Evolutionary conservation across 1,140 invertebrate species (phyloP).

Genomic region (Ganaspis sp.): DNA sequence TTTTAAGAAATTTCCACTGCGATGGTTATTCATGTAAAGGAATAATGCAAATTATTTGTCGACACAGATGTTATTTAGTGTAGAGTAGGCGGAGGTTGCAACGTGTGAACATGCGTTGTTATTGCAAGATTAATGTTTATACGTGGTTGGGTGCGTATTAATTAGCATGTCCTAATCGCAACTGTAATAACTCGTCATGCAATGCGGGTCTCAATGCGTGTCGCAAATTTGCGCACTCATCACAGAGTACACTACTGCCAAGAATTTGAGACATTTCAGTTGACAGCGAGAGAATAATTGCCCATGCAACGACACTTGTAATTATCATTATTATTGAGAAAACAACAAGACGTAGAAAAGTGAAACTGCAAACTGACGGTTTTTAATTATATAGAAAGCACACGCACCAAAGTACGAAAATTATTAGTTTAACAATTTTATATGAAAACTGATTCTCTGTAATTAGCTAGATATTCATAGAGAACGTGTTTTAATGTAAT

Average conservation of each 20-base stretch:
- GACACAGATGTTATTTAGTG: neutral
- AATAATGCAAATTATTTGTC: neutral
- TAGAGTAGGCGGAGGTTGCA: neutral
- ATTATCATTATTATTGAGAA: neutral
- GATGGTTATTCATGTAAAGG: too few relatives aligned
- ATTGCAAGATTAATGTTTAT: constrained; percentile 46
- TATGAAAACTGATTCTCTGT: too few relatives aligned
- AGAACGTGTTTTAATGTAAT: too few relatives aligned
- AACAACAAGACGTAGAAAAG: neutral
- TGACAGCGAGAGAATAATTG: neutral
- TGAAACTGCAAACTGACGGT: too few relatives aligned
- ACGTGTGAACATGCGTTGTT: constrained; percentile 31
- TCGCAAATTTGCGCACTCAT: neutral
- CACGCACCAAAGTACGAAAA: too few relatives aligned
- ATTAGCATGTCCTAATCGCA: constrained; percentile 51
- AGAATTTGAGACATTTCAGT: constrained; percentile 11
- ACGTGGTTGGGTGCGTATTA: constrained; percentile 47
- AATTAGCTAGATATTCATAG: too few relatives aligned
- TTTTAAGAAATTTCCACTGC: too few relatives aligned
- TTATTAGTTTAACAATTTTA: too few relatives aligned
- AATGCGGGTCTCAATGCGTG: neutral
- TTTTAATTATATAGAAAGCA: too few relatives aligned
- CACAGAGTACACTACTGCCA: neutral
- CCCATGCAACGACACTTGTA: neutral
- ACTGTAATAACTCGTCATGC: constrained; percentile 40